Conservation (phyloP, 2,113 vertebrate genomes). For the Burhinus bistriatus region DNA sequence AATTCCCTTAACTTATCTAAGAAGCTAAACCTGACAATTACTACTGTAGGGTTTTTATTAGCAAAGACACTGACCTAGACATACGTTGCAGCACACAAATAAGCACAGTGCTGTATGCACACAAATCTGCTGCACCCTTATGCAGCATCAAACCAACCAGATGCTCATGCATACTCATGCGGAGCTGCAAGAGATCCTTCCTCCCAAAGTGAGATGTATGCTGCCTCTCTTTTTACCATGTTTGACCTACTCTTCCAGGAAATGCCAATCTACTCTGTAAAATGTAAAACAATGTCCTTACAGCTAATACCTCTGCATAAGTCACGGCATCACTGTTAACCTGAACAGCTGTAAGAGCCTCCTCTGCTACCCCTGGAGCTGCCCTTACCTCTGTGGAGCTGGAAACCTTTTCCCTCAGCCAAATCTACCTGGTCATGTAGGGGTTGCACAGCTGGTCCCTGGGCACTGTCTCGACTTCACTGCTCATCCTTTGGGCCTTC, state of each 20-base stretch:
- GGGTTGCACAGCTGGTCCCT: background rate
- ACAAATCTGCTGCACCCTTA: background rate
- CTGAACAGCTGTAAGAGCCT: background rate
- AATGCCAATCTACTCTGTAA: background rate
- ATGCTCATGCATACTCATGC: accelerated
- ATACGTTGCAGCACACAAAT: background rate
- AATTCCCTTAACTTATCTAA: background rate
- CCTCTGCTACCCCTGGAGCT: background rate
- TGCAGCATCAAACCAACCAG: background rate
- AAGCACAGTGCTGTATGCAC: accelerated
- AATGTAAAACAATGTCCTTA: background rate
- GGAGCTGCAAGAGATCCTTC: background rate
- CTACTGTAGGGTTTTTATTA: background rate
- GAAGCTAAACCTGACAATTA: background rate
- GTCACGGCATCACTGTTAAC: background rate
- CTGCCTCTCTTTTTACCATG: background rate
- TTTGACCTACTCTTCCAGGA: background rate
- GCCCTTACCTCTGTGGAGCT: background rate
- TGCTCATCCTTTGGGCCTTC: background rate
- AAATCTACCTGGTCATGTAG: background rate
- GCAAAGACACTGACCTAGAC: background rate
- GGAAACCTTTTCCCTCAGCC: background rate
- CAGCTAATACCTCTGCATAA: background rate
- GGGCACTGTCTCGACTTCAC: background rate
- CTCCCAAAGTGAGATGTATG: background rate